A percentile compares a stretch with the other conserved stretches of the same genome.
Conservation (phyloP, 2,797 vertebrate species). For the Mycteria americana region DNA sequence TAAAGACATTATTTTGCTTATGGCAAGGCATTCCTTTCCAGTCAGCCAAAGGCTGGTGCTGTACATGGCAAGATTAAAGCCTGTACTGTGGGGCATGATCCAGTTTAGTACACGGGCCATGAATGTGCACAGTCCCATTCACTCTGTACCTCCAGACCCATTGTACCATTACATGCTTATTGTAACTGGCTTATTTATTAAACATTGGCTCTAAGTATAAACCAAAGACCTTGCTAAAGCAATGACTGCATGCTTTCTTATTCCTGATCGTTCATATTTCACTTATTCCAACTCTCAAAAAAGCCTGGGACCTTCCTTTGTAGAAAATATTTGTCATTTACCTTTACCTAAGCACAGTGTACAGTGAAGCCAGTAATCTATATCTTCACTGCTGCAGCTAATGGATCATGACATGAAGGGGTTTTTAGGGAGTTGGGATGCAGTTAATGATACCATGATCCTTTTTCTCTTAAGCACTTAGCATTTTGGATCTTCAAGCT, state of each 20-base stretch:
- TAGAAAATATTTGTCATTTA: background rate
- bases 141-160: background rate
- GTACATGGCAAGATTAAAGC: background rate
- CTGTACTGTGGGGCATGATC: background rate
- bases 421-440: background rate
- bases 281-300: background rate
- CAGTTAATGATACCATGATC: background rate
- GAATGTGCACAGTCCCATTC: background rate
- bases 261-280: background rate
- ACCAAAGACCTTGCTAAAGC: background rate
- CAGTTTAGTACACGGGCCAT: fast-evolving
- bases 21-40: background rate
- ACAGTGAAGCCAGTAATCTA: background rate
- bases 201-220: background rate
- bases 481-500: background rate
- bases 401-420: background rate
- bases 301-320: background rate
- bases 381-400: background rate
- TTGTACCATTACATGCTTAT: too few species aligned
- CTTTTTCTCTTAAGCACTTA: background rate
- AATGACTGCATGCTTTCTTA: background rate
- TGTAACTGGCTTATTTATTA: background rate
- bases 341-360: background rate
- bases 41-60: background rate
- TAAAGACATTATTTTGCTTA: background rate